Conservation (phyloP, 2,888 invertebrate genomes). For the Acleris literana region DNA sequence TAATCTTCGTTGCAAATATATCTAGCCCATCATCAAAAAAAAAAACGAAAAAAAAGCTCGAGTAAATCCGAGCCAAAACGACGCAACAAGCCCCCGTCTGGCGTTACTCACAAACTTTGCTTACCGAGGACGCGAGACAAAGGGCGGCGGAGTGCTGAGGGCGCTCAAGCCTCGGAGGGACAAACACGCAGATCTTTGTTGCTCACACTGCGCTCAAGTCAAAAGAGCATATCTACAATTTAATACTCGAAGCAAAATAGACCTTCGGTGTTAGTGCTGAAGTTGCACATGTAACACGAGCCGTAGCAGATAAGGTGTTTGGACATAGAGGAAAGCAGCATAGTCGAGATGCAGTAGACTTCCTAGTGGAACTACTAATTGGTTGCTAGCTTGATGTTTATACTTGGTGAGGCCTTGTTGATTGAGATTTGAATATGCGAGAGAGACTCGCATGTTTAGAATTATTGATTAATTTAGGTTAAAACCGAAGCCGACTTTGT, state of each 20-base stretch:
- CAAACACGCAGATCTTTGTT: constrained; percentile 21
- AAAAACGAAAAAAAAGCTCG: no score
- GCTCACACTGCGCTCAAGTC: constrained; percentile 7
- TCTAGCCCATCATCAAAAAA: no score
- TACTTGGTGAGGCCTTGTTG: constrained; percentile 6
- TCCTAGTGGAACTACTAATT: no score
- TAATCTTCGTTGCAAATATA: no score
- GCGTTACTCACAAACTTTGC: constrained; percentile 17
- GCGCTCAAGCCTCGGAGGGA: constrained; percentile 38
- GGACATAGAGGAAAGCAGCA: neutral
- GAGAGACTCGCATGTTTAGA: neutral
- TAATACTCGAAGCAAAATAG: no score
- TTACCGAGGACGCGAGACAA: constrained; percentile 40
- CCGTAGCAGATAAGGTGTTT: no score
- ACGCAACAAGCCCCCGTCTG: constrained; percentile 30
- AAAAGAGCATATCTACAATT: no score
- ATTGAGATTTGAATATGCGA: neutral
- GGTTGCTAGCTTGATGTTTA: no score
- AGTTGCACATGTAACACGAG: no score
- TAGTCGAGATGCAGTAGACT: neutral
- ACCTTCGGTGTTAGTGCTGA: no score
- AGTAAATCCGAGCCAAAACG: constrained; percentile 31
- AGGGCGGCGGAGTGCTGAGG: constrained; percentile 43
- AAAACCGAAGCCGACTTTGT: no score
- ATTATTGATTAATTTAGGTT: no score